Evolutionary conservation across 2,888 invertebrate species (phyloP), one percentile per base, ranked within the genome.

Genomic region (Volucella inflata): DNA sequence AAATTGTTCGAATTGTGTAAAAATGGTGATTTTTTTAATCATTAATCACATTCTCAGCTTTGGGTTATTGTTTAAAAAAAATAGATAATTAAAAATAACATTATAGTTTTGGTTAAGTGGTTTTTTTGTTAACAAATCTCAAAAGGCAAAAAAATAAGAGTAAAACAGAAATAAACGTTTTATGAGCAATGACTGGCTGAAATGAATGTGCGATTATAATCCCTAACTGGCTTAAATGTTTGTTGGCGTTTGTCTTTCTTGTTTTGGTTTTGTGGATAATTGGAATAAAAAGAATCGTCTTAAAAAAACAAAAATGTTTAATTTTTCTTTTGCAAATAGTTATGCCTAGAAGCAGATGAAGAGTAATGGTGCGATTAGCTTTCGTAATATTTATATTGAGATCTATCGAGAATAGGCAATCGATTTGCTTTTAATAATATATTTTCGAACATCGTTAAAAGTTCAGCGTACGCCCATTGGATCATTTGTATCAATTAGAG

Each of bases 1-100:
- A 21, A 21, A 21, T 30, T 50, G 17, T 78, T 50, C 42, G 17
- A 38, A 55, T 60, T 36, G 80, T 64, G 64, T 46, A 55, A 84
- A 75, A 71, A 75, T 80, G 36, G 72, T 82, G 80, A 74, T 50
- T 36, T 57, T 70, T 59, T 77, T 57, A 72, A 81, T 76, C 67
- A 75, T 80, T 65, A 80, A 84, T 80, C 79, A 80, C 85, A 85
- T 85, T 81, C 85, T 85, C 75, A 62, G 76, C 72, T 51, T 70
- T 60, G 72, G 76, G 85, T 85, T 81, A 81, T 59, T 36, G 10
- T 64, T 36, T 30, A 46, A 64, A 1, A 50, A 75, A 53, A 48
- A 12, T 55, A 40, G 36, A 16, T 40, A 55, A 62, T 70, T 50
- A 40, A 0, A 30, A 48, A 42, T 53, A 55, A 55, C 12, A 53